Evolutionary conservation across 2,888 invertebrate species (phyloP), one percentile per base, ranked within the genome.

Genomic region (Hydropsyche betteni): DNA sequence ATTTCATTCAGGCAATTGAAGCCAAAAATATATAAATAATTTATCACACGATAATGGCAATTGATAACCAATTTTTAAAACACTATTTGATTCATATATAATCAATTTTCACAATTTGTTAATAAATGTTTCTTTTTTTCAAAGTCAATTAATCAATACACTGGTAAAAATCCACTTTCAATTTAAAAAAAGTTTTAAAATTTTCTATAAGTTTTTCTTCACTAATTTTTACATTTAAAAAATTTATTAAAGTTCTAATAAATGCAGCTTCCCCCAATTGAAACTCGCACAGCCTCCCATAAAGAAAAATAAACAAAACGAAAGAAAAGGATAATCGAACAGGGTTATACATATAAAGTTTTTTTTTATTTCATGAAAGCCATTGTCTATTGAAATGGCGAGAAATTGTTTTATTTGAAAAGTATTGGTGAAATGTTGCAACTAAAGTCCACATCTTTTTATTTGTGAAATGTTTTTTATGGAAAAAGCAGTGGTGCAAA

Each of bases 41-140:
- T 79, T 79, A 79, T 79, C 79, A 79, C 79, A 79, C 79, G 77
- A 78, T 78, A 79, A 79, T 79, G 79, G 79, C 78, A 78, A 76
- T 79, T 69, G 76, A 78, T 78, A 79, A 78, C 79, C 79, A 72
- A 74, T 77, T 75, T 68, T 68, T 74, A 72, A 74, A 78, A 77
- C 79, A 79, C 79, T 79, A 79, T 78, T 79, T 74, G 76, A 71
- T 77, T 76, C 70, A 77, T 76, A 72, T 76, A 68, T 68, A 78
- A 75, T 78, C 77, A 79, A 75, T 79, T 77, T 69, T 76, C 64
- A 68, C 72, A 74, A 51, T 74, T 69, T 68, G 64, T 64, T 64
- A 64, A 64, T 36, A 33, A 36, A 33, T 36, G 61, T 61, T 64
- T 64, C n/a, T 64, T 36, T 64, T 64, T 64, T 12, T 64, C 10